Percentiles rank a stretch among this genome's conserved stretches.
Conservation (phyloP, 35 echinoderm and acorn worm genomes). For the Heliocidaris tuberculata region DNA sequence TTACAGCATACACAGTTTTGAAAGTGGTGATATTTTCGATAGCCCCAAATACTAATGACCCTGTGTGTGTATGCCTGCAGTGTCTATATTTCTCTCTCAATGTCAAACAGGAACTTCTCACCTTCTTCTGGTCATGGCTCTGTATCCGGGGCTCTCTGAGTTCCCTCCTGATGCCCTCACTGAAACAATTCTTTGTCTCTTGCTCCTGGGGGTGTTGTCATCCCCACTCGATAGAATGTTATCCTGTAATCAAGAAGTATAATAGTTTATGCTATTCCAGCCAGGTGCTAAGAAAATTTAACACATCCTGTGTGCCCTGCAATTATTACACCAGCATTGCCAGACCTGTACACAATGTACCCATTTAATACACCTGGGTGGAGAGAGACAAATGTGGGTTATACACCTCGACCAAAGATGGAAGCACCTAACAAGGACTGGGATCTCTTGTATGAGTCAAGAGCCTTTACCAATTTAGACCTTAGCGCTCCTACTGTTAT, state of each 20-base stretch:
- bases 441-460: neutral
- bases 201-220: slow-evolving; percentile 51
- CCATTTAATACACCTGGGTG: neutral
- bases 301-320: neutral
- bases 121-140: neutral
- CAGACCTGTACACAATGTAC: neutral
- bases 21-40: no score
- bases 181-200: slow-evolving; percentile 25
- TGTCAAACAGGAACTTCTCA: no score
- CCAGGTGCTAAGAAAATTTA: neutral
- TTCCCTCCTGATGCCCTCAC: slow-evolving; percentile 21
- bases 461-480: neutral
- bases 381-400: neutral
- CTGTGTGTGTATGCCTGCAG: no score
- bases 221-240: slow-evolving; percentile 15
- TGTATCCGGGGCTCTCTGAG: neutral
- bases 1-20: no score
- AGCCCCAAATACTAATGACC: no score
- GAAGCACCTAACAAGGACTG: neutral
- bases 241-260: neutral
- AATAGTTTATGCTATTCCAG: neutral
- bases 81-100: no score
- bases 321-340: neutral
- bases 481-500: neutral
- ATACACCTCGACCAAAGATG: neutral